phyloP scores from a whole-genome alignment of 2,113 vertebrate genomes.

The Rissa tridactyla region DNA sequence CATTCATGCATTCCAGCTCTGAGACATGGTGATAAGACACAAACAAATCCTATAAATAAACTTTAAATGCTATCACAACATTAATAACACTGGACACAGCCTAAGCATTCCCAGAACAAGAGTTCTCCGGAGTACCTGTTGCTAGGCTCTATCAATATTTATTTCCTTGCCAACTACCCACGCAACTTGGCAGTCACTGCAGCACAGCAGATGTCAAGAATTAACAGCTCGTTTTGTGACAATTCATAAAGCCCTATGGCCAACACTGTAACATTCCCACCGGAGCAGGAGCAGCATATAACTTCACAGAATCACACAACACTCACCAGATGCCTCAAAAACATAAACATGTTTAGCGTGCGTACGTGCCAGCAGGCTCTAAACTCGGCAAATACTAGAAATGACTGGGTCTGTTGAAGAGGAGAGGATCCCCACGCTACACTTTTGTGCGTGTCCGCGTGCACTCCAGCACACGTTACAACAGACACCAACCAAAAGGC shows the following conservation, averaged over 20 bases:
- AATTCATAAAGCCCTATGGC: neutral
- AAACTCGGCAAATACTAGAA: neutral
- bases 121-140: constrained; percentile 40
- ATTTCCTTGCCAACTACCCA: constrained; percentile 35
- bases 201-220: constrained; percentile 43
- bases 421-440: neutral
- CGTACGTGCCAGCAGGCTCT: neutral
- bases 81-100: neutral
- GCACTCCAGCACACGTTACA: neutral
- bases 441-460: accelerated
- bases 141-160: constrained; percentile 54
- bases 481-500: neutral
- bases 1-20: neutral
- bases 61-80: neutral
- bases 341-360: neutral
- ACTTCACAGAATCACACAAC: neutral
- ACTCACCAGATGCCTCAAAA: constrained; percentile 38
- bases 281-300: neutral
- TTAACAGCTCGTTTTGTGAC: neutral
- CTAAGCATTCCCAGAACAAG: constrained; percentile 32
- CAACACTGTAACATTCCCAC: neutral
- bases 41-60: constrained; percentile 39
- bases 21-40: neutral
- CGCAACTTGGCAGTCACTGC: constrained; percentile 10
- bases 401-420: neutral